These are phyloP conservation scores for Uromys caudimaculatus DNA, from an alignment of 2,797 vertebrate species.

Conservation along the genomic window DNA sequence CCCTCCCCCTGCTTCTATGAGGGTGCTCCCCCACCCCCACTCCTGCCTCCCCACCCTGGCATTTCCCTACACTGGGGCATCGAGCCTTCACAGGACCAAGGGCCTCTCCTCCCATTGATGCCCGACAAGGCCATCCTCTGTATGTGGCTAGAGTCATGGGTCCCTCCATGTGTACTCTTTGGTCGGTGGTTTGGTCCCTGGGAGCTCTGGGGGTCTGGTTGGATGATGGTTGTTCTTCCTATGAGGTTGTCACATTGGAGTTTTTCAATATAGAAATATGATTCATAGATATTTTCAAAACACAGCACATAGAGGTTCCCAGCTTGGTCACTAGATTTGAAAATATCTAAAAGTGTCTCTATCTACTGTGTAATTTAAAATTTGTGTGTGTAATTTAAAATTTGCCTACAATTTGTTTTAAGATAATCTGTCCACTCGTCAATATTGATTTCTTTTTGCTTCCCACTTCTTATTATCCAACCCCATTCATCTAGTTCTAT, in stretches of 20 bases:
- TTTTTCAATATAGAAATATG: background rate
- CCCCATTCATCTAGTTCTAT: background rate
- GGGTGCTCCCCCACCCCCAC: too few species aligned
- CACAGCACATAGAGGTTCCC: background rate
- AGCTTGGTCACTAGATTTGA: background rate
- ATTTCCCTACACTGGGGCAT: too few species aligned
- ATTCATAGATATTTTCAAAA: background rate
- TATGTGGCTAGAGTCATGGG: too few species aligned
- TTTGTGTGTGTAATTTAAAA: background rate
- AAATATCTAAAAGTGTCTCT: background rate
- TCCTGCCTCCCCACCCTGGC: too few species aligned
- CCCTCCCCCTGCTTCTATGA: too few species aligned
- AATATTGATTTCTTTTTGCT: background rate
- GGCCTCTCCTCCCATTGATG: too few species aligned
- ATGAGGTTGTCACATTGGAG: background rate
- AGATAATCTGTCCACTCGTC: background rate
- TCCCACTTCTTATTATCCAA: background rate
- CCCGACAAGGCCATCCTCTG: too few species aligned
- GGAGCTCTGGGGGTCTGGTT: too few species aligned
- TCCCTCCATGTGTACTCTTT: too few species aligned
- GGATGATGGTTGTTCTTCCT: too few species aligned
- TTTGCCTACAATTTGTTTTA: background rate
- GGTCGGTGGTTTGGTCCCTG: too few species aligned
- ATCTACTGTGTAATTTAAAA: background rate
- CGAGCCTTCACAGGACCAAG: too few species aligned